phyloP scores from a whole-genome alignment of 1,140 invertebrate genomes.

The Aphis craccivora region DNA sequence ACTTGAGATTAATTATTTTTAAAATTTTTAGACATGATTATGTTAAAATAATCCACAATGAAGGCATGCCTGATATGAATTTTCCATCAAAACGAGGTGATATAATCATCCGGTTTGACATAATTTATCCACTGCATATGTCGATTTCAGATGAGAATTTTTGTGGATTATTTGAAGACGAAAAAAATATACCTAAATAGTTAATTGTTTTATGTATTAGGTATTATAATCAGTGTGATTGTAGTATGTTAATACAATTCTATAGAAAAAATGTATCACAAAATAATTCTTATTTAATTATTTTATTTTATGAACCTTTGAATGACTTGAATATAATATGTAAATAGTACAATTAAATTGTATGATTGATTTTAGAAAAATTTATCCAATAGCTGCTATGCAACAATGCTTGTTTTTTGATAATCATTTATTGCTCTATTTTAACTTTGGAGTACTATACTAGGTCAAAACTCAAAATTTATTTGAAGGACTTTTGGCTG shows the following conservation, averaged over 20 bases:
- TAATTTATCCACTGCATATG: constrained; percentile 69
- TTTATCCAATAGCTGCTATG: neutral
- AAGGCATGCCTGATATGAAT: constrained; percentile 71
- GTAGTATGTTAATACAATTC: neutral
- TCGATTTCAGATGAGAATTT: constrained; percentile 60
- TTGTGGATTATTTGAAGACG: neutral
- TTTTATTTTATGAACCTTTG: neutral
- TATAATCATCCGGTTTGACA: constrained; percentile 68
- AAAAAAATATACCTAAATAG: neutral
- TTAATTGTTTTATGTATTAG: neutral
- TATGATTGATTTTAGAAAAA: neutral
- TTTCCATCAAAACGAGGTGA: constrained; percentile 66
- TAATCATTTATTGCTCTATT: neutral
- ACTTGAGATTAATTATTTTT: neutral
- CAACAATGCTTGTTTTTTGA: neutral
- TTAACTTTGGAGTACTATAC: no score
- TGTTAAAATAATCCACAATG: constrained; percentile 69
- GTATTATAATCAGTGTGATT: neutral
- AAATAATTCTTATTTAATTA: neutral
- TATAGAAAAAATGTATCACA: no score
- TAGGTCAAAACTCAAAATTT: no score
- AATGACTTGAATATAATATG: no score
- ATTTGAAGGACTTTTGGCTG: neutral
- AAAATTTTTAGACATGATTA: constrained; percentile 68
- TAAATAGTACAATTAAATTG: no score